Percentiles rank a stretch among this genome's conserved stretches.
phyloP scores from a whole-genome alignment of 1,140 invertebrate genomes.

The Pseudoatta argentina region DNA sequence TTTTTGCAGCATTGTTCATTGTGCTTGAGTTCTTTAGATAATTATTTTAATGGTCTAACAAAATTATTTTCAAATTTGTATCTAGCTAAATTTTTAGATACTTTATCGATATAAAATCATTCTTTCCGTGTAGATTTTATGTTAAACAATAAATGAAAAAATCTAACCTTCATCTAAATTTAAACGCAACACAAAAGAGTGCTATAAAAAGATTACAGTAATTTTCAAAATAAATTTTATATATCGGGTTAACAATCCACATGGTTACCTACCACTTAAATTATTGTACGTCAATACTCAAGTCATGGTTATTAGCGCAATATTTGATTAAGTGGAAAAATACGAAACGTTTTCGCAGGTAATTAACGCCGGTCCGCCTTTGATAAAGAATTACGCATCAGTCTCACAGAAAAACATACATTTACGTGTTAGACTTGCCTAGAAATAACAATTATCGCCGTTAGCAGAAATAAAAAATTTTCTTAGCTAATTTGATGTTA shows the following conservation, averaged over 20 bases:
- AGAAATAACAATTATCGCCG: background rate
- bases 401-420: background rate
- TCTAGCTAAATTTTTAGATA: no score
- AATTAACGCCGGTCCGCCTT: constrained; percentile 20
- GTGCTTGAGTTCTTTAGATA: no score
- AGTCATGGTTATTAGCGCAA: background rate
- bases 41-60: no score
- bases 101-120: no score
- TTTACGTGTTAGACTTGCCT: background rate
- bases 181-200: background rate
- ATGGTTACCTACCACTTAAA: no score
- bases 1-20: no score
- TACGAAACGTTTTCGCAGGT: background rate
- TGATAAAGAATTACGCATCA: background rate
- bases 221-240: background rate
- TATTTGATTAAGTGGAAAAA: constrained; percentile 29
- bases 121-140: background rate
- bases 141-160: background rate
- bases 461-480: background rate
- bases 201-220: background rate
- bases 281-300: background rate
- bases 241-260: background rate
- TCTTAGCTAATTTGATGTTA: background rate
- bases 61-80: no score
- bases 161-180: background rate